phyloP scores from a whole-genome alignment of 92 coral and sea anemone genomes.

The Epizoanthus ramosus region DNA sequence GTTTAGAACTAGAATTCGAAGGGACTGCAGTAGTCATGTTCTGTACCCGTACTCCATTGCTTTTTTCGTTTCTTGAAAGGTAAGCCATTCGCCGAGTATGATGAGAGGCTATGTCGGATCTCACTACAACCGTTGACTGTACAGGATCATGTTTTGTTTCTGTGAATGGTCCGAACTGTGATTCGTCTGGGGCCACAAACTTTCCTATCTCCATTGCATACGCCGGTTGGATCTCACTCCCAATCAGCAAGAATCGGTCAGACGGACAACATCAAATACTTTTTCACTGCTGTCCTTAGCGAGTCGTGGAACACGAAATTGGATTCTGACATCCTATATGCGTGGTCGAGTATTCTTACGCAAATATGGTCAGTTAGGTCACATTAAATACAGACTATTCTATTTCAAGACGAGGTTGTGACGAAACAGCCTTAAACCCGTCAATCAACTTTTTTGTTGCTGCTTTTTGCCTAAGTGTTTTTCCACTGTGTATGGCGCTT shows the following conservation, averaged over 20 bases:
- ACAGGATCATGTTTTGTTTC: not conserved
- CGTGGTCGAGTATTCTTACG: not conserved
- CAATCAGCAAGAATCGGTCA: not conserved
- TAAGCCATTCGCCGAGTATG: not conserved
- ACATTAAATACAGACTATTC: not conserved
- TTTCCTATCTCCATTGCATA: not conserved
- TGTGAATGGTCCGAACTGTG: not conserved
- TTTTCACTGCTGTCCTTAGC: not conserved
- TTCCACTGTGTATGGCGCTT: not conserved
- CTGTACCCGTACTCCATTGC: not conserved
- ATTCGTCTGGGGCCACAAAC: not conserved
- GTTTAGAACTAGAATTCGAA: not conserved
- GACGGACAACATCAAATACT: not conserved
- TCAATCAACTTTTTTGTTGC: conserved; percentile 2
- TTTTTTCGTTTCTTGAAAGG: not conserved
- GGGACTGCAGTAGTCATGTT: not conserved
- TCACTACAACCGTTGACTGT: not conserved
- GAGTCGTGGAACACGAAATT: not conserved
- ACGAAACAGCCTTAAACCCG: not conserved
- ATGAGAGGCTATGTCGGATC: not conserved
- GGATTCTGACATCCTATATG: not conserved
- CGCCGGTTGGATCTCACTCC: not conserved
- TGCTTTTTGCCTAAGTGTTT: conserved; percentile 5
- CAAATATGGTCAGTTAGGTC: not conserved
- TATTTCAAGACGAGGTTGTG: not conserved